A percentile compares a stretch with the other conserved stretches of the same genome.
These are phyloP conservation scores for Heliconius hewitsoni DNA, from an alignment of 1,140 invertebrate species.

Conservation along the genomic window DNA sequence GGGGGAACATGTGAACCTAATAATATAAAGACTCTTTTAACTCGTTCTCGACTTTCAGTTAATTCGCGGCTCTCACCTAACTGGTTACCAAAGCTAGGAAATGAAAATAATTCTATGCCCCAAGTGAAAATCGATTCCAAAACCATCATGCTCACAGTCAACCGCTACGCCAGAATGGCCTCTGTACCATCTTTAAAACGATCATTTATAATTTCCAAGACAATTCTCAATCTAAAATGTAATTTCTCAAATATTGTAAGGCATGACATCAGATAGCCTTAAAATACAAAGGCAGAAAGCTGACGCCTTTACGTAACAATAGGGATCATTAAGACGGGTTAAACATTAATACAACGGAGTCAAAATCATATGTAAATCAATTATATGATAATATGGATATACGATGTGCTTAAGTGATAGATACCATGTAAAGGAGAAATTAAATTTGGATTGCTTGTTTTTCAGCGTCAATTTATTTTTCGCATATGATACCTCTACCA, in stretches of 20 bases:
- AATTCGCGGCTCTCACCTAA: too few species aligned
- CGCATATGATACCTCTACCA: too few species aligned
- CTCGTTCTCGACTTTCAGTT: too few species aligned
- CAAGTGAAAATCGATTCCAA: not conserved
- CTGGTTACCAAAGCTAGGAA: too few species aligned
- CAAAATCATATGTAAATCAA: conserved; percentile 12
- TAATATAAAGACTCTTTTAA: too few species aligned
- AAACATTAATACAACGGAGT: not conserved
- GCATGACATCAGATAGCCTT: conserved; percentile 8
- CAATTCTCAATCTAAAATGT: conserved; percentile 4
- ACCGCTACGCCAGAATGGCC: not conserved
- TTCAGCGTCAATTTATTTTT: too few species aligned
- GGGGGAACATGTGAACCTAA: too few species aligned
- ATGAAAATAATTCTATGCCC: too few species aligned
- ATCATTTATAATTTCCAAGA: conserved; percentile 11
- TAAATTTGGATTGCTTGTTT: not conserved
- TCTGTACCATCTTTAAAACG: not conserved
- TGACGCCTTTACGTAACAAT: not conserved
- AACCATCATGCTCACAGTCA: not conserved
- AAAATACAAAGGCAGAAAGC: conserved; percentile 12
- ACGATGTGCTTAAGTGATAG: not conserved
- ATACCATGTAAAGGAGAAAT: not conserved
- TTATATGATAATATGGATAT: not conserved
- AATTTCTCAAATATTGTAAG: conserved; percentile 8
- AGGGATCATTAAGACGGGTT: conserved; percentile 8